Evolutionary conservation across 1,140 invertebrate genomes (phyloP).

Genomic region (Ceratina calcarata): DNA sequence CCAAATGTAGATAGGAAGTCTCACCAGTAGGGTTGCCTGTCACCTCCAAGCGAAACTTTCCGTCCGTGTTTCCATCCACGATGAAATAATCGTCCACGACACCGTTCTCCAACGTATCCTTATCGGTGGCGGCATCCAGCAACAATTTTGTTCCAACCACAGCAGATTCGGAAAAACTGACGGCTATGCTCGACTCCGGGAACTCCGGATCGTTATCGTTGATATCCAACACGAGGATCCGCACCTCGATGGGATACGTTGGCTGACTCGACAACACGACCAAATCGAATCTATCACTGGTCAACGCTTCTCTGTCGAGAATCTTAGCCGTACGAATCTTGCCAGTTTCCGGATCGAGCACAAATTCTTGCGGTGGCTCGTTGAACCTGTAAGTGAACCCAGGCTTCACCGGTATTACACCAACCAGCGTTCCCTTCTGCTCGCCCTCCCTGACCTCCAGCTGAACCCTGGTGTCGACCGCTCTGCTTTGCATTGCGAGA

Average conservation of each 20-base stretch:
- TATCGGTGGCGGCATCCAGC: slow-evolving; percentile 92
- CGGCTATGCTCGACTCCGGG: slow-evolving; percentile 91
- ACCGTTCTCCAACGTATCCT: slow-evolving; percentile 91
- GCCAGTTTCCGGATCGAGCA: slow-evolving; percentile 88
- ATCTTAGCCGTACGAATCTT: slow-evolving; percentile 90
- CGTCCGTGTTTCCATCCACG: slow-evolving; percentile 91
- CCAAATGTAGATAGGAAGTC: slow-evolving; percentile 93
- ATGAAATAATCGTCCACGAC: slow-evolving; percentile 93
- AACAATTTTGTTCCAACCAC: slow-evolving; percentile 91
- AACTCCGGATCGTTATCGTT: slow-evolving; percentile 95
- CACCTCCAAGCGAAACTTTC: slow-evolving; percentile 92
- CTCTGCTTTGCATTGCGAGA: slow-evolving; percentile 90
- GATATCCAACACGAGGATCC: slow-evolving; percentile 91
- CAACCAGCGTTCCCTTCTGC: slow-evolving; percentile 90
- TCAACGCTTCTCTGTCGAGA: slow-evolving; percentile 89
- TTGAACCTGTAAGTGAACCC: slow-evolving; percentile 96
- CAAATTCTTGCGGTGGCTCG: slow-evolving; percentile 92
- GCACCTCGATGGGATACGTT: slow-evolving; percentile 95
- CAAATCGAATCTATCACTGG: slow-evolving; percentile 90
- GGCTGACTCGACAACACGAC: slow-evolving; percentile 95
- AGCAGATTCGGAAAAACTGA: slow-evolving; percentile 95
- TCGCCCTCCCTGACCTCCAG: slow-evolving; percentile 92
- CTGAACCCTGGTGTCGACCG: slow-evolving; percentile 91
- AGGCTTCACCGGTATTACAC: slow-evolving; percentile 91
- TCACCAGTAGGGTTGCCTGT: slow-evolving; percentile 94